Evolutionary conservation across 2,113 vertebrate species (phyloP).

Genomic region (Peucedramus taeniatus): DNA sequence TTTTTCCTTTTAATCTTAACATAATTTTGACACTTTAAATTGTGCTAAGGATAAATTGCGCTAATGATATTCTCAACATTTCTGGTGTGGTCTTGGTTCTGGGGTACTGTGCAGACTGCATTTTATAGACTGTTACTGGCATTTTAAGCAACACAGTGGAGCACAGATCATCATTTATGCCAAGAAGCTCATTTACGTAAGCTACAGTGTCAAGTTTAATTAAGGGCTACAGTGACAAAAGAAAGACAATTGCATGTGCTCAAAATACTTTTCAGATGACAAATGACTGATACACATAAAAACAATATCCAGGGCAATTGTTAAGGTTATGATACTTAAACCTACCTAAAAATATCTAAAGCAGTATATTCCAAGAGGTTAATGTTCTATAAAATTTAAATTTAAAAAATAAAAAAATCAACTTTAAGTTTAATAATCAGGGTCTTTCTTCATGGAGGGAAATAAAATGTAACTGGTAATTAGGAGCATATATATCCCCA

Average conservation of each 20-base stretch:
- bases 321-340: constrained; percentile 1
- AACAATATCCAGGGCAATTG: background rate
- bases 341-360: background rate
- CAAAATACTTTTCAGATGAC: constrained; percentile 1
- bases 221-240: constrained; percentile 26
- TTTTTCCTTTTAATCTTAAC: background rate
- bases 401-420: background rate
- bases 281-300: background rate
- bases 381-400: background rate
- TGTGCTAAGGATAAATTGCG: background rate
- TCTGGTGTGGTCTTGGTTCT: background rate
- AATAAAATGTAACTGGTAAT: background rate
- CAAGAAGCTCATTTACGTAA: constrained; percentile 20
- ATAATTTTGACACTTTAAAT: background rate
- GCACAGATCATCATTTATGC: background rate
- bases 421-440: background rate
- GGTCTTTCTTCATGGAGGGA: background rate
- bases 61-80: background rate
- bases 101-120: background rate
- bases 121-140: constrained; percentile 6
- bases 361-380: background rate
- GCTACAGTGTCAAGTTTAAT: constrained; percentile 42
- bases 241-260: background rate
- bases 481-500: background rate
- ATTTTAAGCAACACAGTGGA: constrained; percentile 2